Conservation (phyloP, 1,140 invertebrate species). For the Zaprionus lachaisei region DNA sequence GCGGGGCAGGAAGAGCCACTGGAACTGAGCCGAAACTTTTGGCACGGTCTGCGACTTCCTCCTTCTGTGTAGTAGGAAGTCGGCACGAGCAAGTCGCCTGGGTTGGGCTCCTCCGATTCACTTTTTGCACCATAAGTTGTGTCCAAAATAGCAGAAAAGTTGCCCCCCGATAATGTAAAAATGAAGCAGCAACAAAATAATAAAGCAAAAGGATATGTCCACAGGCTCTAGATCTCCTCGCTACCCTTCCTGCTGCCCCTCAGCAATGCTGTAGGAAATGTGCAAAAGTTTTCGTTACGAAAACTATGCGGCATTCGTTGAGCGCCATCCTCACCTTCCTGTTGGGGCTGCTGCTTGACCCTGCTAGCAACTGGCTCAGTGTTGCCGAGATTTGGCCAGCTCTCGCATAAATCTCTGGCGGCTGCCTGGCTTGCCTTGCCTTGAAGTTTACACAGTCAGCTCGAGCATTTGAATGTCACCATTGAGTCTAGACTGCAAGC, state of each 20-base stretch:
- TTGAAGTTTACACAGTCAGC: conserved; percentile 49
- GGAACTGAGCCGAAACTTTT: conserved; percentile 48
- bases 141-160: conserved; percentile 79
- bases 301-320: conserved; percentile 43
- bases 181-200: conserved; percentile 63
- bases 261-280: conserved; percentile 53
- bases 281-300: conserved; percentile 42
- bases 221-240: conserved; percentile 13
- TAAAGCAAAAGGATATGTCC: conserved; percentile 59
- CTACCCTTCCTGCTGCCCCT: conserved; percentile 1
- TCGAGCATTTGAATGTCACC: conserved; percentile 75
- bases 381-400: conserved; percentile 29
- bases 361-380: conserved; percentile 2
- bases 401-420: conserved; percentile 70
- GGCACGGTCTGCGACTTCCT: conserved; percentile 76
- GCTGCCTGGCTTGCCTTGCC: conserved; percentile 4
- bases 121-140: conserved; percentile 80
- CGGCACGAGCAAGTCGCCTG: conserved; percentile 61
- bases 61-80: conserved; percentile 64
- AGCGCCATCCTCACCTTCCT: conserved; percentile 1
- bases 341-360: conserved; percentile 18
- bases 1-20: conserved; percentile 11
- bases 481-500: conserved; percentile 65
- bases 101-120: conserved; percentile 56
- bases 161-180: conserved; percentile 77